Conservation (phyloP, 2,113 vertebrate genomes). For the Rhinogobius similis region DNA sequence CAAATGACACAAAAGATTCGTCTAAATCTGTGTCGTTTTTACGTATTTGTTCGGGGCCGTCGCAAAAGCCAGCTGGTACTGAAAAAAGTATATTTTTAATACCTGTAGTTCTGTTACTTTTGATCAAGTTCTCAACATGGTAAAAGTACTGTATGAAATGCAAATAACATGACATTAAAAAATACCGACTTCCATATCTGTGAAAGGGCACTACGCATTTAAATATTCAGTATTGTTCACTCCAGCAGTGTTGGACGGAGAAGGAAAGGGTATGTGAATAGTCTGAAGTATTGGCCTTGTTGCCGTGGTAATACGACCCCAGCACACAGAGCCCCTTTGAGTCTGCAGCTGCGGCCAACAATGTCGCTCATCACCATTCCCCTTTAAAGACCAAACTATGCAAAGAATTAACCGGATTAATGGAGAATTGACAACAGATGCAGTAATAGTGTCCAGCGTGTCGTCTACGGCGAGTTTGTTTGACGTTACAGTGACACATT, state of each 20-base stretch:
- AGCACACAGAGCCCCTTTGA: slow-evolving; percentile 69
- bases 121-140: too few species aligned
- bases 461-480: too few species aligned
- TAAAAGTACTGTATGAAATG: too few species aligned
- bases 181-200: too few species aligned
- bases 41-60: too few species aligned
- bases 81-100: too few species aligned
- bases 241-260: background rate
- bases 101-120: too few species aligned
- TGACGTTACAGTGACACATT: too few species aligned
- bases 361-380: slow-evolving; percentile 34
- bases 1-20: too few species aligned
- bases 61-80: too few species aligned
- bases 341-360: slow-evolving; percentile 62
- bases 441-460: background rate
- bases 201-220: background rate
- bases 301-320: slow-evolving; percentile 42
- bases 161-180: too few species aligned
- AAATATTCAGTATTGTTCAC: background rate
- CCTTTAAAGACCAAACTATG: slow-evolving; percentile 18
- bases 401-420: slow-evolving; percentile 13
- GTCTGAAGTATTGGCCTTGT: slow-evolving; percentile 31
- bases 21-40: too few species aligned
- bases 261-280: slow-evolving; percentile 29
- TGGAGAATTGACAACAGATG: background rate